Conservation (phyloP, 2,113 vertebrate genomes). For the Apteryx owenii region DNA sequence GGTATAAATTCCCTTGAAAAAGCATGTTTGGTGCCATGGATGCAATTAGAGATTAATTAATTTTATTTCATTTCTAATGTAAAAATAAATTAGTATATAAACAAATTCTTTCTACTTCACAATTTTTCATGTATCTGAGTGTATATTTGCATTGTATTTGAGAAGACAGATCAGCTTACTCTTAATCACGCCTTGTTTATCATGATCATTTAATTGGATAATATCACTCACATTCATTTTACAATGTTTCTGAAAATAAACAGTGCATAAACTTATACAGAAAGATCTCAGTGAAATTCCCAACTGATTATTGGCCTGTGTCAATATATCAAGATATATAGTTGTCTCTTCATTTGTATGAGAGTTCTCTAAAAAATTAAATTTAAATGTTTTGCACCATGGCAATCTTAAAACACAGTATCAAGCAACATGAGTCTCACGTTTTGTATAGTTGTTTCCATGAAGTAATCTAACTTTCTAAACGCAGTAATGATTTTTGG, state of each 20-base stretch:
- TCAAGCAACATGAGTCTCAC: background rate
- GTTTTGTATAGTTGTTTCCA: background rate
- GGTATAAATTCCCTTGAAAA: background rate
- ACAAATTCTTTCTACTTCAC: background rate
- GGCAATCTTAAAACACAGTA: background rate
- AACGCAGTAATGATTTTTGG: background rate
- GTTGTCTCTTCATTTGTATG: background rate
- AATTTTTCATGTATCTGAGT: background rate
- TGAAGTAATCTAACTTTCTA: background rate
- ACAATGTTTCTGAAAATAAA: background rate
- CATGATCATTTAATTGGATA: background rate
- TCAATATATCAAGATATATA: background rate
- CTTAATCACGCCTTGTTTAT: background rate
- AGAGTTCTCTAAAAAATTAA: background rate
- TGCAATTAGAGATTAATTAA: background rate
- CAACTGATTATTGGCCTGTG: background rate
- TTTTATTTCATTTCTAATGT: background rate
- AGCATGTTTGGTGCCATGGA: background rate
- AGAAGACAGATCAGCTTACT: background rate
- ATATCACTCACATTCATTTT: slow-evolving; percentile 19
- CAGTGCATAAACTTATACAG: background rate
- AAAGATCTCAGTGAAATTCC: background rate
- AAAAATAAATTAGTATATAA: background rate
- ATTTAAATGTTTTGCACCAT: background rate
- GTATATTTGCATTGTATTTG: background rate